Evolutionary conservation across 2,888 invertebrate species (phyloP), one percentile per base, ranked within the genome.

Genomic region (Lagria hirta): DNA sequence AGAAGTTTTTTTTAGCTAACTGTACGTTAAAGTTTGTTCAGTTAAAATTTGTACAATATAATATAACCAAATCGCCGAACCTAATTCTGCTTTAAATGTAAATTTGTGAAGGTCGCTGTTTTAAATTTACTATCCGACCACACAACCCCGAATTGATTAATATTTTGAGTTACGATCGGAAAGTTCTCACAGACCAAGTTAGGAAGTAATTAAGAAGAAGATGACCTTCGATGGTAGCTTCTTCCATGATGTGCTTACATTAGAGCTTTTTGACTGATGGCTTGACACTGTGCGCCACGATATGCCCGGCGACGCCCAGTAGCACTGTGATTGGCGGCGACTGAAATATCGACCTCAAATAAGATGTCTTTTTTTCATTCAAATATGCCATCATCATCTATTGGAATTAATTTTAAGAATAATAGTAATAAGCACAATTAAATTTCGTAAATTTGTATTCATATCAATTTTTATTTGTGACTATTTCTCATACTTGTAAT

Each of bases 181-280:
- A 37, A 53, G 55, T 53, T 53, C 52, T 51, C 55, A 36, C 51
- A 49, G 51, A 37, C 41, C 35, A 10, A 29, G 40, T 54, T 53
- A 54, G 52, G 45, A 55, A 55, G 54, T 54, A 55, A 55, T 55
- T 55, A 55, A 54, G 8, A 30, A 40, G 40, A 40, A 29, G 48
- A 41, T 49, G 55, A 53, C 53, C 52, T 53, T 53, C 52, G 49
- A 30, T 28, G 28, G 37, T 37, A 13, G 37, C 42, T 27, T 42
- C 47, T 42, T 52, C 55, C 52, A 57, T 54, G 55, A 51, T 47
- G 28, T 24, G 52, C 50, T 57, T 52, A 53, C 55, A 54, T 54
- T 44, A 42, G 38, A 43, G 48, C 51, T 49, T 48, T 51, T 33
- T 41, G 32, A 41, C 18, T 43, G 35, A 43, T 42, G 36, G 29